Conservation (phyloP, 37 sponge, comb jelly and placozoan species). For the Axinella damicornis region DNA sequence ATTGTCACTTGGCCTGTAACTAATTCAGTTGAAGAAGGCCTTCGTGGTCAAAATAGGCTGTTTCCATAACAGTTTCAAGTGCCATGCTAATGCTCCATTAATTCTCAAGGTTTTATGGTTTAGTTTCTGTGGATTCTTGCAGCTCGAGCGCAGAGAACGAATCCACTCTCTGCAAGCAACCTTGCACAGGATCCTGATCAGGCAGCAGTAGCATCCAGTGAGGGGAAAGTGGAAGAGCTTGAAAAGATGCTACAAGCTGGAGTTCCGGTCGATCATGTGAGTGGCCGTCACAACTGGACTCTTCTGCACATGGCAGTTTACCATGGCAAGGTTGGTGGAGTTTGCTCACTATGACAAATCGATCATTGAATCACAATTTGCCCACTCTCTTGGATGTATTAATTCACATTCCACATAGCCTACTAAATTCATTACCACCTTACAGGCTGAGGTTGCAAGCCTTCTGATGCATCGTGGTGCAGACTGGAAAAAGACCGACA, state of each 20-base stretch:
- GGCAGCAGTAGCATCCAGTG: conserved; percentile 64
- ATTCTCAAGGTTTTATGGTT: no score
- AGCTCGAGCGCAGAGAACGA: conserved; percentile 26
- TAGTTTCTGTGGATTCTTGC: no score
- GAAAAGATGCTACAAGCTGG: conserved; percentile 48
- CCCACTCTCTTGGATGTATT: no score
- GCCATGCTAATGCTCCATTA: no score
- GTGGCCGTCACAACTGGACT: conserved; percentile 10
- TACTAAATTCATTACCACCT: no score
- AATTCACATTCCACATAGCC: no score
- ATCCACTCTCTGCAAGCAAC: conserved; percentile 13
- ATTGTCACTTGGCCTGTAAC: no score
- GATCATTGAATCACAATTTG: no score
- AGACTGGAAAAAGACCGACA: conserved; percentile 52
- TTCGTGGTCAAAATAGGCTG: no score
- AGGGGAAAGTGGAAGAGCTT: conserved; percentile 72
- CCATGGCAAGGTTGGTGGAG: conserved; percentile 81
- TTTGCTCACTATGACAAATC: no score
- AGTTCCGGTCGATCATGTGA: conserved; percentile 40
- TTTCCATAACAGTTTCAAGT: no score
- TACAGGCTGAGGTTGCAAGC: conserved; percentile 45
- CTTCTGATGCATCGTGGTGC: conserved; percentile 67
- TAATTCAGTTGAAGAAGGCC: no score
- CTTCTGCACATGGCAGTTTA: conserved; percentile 81
- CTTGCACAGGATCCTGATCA: conserved; percentile 69